phyloP scores from a whole-genome alignment of 1,140 invertebrate genomes.

The Bombus vancouverensis region DNA sequence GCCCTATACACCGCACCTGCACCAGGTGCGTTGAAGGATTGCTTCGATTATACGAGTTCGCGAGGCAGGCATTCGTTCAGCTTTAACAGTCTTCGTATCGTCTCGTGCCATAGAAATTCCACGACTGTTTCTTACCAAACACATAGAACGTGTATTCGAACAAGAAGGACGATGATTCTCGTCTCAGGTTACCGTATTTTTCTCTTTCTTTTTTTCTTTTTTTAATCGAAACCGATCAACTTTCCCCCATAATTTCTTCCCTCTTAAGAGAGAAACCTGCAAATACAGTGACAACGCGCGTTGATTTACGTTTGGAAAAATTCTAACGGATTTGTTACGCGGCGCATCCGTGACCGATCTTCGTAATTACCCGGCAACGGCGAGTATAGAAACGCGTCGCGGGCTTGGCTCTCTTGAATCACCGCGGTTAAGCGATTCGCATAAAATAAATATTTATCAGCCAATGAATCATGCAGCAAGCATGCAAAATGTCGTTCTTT shows the following conservation, averaged over 20 bases:
- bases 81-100: constrained; percentile 6
- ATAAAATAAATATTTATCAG: constrained; percentile 70
- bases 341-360: constrained; percentile 13
- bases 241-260: neutral
- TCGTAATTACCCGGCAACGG: constrained; percentile 4
- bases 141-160: neutral
- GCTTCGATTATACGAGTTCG: constrained; percentile 12
- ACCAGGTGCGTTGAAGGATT: constrained; percentile 48
- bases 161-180: neutral
- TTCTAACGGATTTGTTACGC: constrained; percentile 24
- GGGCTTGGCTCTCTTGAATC: constrained; percentile 51
- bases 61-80: neutral
- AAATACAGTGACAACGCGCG: neutral
- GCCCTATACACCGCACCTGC: constrained; percentile 31
- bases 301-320: neutral
- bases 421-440: constrained; percentile 65
- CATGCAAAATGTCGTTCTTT: constrained; percentile 56
- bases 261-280: neutral
- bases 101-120: constrained; percentile 41
- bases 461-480: constrained; percentile 61
- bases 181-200: neutral
- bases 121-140: neutral
- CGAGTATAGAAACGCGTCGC: constrained; percentile 1
- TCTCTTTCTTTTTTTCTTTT: too few relatives aligned
- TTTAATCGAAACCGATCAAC: neutral